Percentiles rank a stretch among this genome's conserved stretches.
Conservation (phyloP, 2,113 vertebrate species). For the Vidua macroura region DNA sequence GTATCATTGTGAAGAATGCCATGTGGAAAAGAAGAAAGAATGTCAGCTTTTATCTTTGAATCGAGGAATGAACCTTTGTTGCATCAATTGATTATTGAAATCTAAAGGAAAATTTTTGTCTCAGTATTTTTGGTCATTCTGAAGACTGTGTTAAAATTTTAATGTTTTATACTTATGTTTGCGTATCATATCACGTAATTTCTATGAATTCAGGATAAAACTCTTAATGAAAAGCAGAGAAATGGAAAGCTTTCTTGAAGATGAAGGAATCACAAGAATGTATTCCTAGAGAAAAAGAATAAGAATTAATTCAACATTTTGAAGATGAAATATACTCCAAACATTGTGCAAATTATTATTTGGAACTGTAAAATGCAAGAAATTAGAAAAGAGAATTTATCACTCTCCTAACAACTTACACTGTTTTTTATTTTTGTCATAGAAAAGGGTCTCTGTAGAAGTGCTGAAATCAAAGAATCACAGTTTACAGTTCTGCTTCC, state of each 20-base stretch:
- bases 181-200: background rate
- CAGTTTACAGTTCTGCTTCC: background rate
- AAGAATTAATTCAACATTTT: background rate
- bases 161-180: background rate
- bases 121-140: background rate
- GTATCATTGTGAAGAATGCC: background rate
- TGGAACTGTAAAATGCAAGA: background rate
- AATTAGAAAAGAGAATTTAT: background rate
- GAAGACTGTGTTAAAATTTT: background rate
- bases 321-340: background rate
- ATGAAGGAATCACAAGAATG: background rate
- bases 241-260: background rate
- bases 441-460: background rate
- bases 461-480: fast-evolving
- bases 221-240: background rate
- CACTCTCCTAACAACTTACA: background rate
- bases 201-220: background rate
- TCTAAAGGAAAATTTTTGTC: background rate
- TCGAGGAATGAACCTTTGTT: background rate
- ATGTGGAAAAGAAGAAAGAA: background rate
- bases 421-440: background rate
- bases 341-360: no score
- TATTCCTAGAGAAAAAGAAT: background rate
- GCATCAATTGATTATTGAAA: background rate
- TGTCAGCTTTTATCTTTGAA: background rate